Conservation (phyloP, 35 echinoderm and acorn worm species). For the Diadema setosum region DNA sequence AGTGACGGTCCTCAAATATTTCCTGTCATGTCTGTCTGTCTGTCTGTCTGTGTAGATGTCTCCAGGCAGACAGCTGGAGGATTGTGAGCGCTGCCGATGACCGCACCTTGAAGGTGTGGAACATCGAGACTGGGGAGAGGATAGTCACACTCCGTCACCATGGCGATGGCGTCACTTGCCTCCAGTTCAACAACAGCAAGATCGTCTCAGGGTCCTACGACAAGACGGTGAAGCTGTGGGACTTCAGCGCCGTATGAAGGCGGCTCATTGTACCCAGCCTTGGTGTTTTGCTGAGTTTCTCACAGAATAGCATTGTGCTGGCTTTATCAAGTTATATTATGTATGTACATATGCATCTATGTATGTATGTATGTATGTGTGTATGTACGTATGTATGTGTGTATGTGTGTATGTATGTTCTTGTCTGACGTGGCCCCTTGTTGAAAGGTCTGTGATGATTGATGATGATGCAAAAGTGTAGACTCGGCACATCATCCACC, state of each 20-base stretch:
- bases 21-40: background rate
- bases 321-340: background rate
- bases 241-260: conserved; percentile 72
- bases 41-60: conserved; percentile 23
- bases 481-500: too few relatives aligned
- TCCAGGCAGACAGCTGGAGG: conserved; percentile 84
- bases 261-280: background rate
- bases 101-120: conserved; percentile 94
- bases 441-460: too few relatives aligned
- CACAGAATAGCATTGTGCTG: background rate
- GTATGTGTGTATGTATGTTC: background rate
- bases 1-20: too few relatives aligned
- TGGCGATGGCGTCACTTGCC: conserved; percentile 90
- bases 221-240: conserved; percentile 94
- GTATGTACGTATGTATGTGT: background rate
- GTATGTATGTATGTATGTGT: background rate
- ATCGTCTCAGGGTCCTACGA: conserved; percentile 97
- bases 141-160: conserved; percentile 87
- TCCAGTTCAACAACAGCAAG: conserved; percentile 94
- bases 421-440: too few relatives aligned
- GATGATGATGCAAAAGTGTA: too few relatives aligned
- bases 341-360: too few relatives aligned
- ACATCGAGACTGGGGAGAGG: conserved; percentile 85
- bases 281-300: background rate
- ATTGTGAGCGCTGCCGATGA: conserved; percentile 94